Percentiles rank a stretch among this genome's conserved stretches.
Conservation (phyloP, 2,113 vertebrate genomes). For the Sturnira hondurensis region DNA sequence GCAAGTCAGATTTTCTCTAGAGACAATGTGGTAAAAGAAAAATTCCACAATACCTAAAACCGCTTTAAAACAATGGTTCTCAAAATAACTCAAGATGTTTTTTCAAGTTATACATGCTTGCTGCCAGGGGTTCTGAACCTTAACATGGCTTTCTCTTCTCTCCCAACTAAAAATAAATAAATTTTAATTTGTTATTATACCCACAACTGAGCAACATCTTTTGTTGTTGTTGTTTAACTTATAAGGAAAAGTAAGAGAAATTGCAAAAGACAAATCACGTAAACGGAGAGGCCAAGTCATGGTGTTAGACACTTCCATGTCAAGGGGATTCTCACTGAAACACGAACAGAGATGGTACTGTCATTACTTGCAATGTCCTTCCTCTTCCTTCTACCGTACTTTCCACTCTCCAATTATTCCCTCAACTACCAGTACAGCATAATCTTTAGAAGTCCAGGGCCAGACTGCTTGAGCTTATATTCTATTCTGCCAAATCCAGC, state of each 20-base stretch:
- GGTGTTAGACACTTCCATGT: not conserved
- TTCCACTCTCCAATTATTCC: not conserved
- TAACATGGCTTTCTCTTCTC: not conserved
- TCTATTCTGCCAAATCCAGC: not conserved
- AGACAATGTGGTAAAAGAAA: not conserved
- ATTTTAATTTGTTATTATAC: not conserved
- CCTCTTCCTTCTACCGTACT: not conserved
- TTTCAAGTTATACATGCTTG: not conserved
- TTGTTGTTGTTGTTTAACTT: not conserved
- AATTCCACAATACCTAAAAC: not conserved
- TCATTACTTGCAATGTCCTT: not conserved
- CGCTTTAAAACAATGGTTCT: not conserved
- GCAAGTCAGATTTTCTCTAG: slow-evolving; percentile 26
- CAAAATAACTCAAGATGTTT: not conserved
- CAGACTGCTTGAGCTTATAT: not conserved
- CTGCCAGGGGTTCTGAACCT: not conserved
- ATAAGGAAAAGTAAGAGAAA: slow-evolving; percentile 3
- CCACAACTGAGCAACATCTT: not conserved
- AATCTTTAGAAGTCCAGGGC: not conserved
- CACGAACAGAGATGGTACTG: not conserved
- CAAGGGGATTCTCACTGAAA: not conserved
- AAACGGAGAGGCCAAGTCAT: not conserved
- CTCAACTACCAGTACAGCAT: not conserved
- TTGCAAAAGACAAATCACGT: not conserved
- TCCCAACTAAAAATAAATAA: not conserved